phyloP scores from a whole-genome alignment of 1,140 invertebrate genomes.

The Trichomalopsis sarcophagae region DNA sequence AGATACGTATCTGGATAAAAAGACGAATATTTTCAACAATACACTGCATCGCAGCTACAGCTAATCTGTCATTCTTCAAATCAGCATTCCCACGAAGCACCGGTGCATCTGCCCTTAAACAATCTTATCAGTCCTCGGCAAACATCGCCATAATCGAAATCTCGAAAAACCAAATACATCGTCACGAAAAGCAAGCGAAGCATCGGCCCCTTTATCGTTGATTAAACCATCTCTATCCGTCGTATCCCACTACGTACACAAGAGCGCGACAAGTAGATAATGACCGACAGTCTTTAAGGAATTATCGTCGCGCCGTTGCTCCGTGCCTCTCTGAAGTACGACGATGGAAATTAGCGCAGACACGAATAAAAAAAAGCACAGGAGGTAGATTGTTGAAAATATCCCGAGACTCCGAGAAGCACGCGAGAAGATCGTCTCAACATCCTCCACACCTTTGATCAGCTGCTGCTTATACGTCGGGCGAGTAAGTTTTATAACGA shows the following conservation, averaged over 20 bases:
- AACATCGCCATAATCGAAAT: too few relatives aligned
- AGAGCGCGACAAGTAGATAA: slow-evolving; percentile 40
- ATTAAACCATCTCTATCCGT: slow-evolving; percentile 32
- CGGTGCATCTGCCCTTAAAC: too few relatives aligned
- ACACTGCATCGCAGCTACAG: too few relatives aligned
- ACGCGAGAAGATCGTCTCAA: not conserved
- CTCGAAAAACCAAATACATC: too few relatives aligned
- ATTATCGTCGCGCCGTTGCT: slow-evolving; percentile 2
- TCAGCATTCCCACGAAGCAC: too few relatives aligned
- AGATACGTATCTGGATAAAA: too few relatives aligned
- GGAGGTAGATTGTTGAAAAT: not conserved
- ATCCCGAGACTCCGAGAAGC: not conserved
- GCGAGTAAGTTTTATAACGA: too few relatives aligned
- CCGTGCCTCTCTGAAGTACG: not conserved
- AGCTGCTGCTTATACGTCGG: not conserved
- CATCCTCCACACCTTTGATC: not conserved
- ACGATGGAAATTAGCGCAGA: not conserved
- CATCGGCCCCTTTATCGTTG: slow-evolving; percentile 10
- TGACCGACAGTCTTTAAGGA: slow-evolving; percentile 36
- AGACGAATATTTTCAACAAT: too few relatives aligned
- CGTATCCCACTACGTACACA: not conserved
- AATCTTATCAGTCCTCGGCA: too few relatives aligned
- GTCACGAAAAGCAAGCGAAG: not conserved
- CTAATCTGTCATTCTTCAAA: too few relatives aligned
- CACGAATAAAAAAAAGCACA: too few relatives aligned